phyloP scores from a whole-genome alignment of 1,140 invertebrate species.

The Drosophila mayri region DNA sequence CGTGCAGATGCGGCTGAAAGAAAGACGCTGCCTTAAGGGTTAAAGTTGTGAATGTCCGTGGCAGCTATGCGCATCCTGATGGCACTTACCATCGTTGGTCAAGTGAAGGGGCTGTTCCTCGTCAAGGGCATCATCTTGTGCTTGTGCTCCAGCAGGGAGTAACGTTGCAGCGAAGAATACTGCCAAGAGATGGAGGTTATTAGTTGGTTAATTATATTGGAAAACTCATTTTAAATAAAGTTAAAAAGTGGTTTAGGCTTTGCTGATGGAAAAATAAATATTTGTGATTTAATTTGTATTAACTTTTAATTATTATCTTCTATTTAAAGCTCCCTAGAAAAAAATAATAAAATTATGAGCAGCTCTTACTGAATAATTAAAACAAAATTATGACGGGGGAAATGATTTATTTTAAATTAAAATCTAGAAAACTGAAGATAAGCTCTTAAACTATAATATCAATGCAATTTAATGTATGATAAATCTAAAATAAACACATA shows the following conservation, averaged over 20 bases:
- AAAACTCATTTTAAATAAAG: neutral
- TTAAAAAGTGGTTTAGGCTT: neutral
- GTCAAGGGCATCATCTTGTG: constrained; percentile 31
- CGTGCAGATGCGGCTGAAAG: constrained; percentile 81
- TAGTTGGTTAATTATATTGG: neutral
- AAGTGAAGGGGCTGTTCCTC: constrained; percentile 72
- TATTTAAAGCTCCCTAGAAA: neutral
- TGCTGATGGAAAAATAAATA: neutral
- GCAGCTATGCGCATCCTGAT: constrained; percentile 26
- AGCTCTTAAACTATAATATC: neutral
- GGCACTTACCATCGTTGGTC: constrained; percentile 78
- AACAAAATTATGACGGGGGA: too few relatives aligned
- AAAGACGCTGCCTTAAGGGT: constrained; percentile 85
- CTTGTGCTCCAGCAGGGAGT: neutral
- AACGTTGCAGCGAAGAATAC: constrained; percentile 26
- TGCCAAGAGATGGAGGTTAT: constrained; percentile 1
- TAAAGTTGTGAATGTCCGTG: constrained; percentile 81
- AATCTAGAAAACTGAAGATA: neutral
- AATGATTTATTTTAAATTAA: neutral
- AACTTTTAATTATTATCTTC: neutral
- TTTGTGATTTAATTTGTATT: neutral
- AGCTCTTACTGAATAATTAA: too few relatives aligned
- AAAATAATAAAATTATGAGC: neutral
- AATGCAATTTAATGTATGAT: neutral
- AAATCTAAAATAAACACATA: neutral